Conservation (phyloP, 2,888 invertebrate genomes). For the Linyphia triangularis region DNA sequence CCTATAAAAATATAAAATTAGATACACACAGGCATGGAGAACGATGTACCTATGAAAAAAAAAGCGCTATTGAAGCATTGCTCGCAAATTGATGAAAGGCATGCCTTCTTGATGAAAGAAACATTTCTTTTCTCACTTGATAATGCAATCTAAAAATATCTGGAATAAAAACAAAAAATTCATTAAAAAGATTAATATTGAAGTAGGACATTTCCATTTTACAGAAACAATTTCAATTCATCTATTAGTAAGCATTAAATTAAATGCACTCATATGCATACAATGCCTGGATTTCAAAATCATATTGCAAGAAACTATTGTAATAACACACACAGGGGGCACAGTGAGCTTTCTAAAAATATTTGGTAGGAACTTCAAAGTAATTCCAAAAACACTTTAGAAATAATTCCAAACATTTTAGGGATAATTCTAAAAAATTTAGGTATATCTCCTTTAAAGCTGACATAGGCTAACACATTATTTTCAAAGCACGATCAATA, state of each 20-base stretch:
- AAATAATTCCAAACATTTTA: too few species aligned
- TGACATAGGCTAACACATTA: too few species aligned
- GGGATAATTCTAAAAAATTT: too few species aligned
- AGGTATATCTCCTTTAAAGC: too few species aligned
- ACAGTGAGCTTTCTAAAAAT: too few species aligned
- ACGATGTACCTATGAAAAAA: constrained; percentile 47
- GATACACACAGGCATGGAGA: constrained; percentile 53
- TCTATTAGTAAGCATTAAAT: neutral
- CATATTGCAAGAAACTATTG: too few species aligned
- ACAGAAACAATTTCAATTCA: neutral
- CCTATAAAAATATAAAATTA: constrained; percentile 37
- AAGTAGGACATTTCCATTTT: too few species aligned
- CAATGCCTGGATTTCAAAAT: neutral
- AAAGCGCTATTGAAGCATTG: constrained; percentile 71
- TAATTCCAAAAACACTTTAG: too few species aligned
- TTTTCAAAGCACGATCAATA: too few species aligned
- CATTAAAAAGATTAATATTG: neutral
- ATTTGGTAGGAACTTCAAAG: too few species aligned
- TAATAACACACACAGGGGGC: too few species aligned
- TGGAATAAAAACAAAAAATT: constrained; percentile 23
- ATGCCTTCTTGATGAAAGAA: constrained; percentile 64
- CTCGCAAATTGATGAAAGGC: constrained; percentile 63
- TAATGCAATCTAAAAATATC: constrained; percentile 66
- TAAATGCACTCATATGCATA: neutral
- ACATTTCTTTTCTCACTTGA: constrained; percentile 46